Conservation (phyloP, 2,888 invertebrate genomes). For the Caenorhabditis sp. region DNA sequence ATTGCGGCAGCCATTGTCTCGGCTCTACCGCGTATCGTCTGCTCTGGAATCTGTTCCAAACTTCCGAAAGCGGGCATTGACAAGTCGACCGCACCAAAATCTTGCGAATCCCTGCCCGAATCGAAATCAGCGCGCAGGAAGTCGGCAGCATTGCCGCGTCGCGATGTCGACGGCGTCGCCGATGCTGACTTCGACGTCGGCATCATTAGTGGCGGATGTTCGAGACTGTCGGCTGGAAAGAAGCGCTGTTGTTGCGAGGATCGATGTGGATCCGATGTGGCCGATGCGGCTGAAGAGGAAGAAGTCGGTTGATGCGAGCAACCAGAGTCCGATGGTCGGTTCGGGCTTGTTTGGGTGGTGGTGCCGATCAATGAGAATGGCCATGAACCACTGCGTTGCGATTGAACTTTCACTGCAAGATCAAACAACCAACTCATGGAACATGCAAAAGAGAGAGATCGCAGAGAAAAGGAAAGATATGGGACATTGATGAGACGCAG, state of each 20-base stretch:
- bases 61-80: constrained; percentile 3
- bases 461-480: too few relatives aligned
- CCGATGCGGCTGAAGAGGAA: too few relatives aligned
- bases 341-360: constrained; percentile 31
- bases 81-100: background rate
- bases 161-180: constrained; percentile 12
- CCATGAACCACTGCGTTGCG: constrained; percentile 51
- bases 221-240: constrained; percentile 28
- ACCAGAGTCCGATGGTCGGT: constrained; percentile 7
- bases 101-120: too few relatives aligned
- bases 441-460: too few relatives aligned
- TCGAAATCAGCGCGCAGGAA: background rate
- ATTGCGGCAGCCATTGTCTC: constrained; percentile 8
- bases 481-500: too few relatives aligned
- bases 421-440: background rate
- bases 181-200: constrained; percentile 20
- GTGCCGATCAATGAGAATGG: constrained; percentile 40
- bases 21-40: constrained; percentile 23
- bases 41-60: constrained; percentile 28
- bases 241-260: constrained; percentile 21
- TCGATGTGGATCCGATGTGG: background rate
- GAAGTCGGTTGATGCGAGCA: background rate
- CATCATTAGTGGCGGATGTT: too few relatives aligned
- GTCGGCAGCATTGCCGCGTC: background rate
- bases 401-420: constrained; percentile 45